Evolutionary conservation across 2,113 vertebrate genomes (phyloP).

Genomic region (Toxotes jaculatrix): DNA sequence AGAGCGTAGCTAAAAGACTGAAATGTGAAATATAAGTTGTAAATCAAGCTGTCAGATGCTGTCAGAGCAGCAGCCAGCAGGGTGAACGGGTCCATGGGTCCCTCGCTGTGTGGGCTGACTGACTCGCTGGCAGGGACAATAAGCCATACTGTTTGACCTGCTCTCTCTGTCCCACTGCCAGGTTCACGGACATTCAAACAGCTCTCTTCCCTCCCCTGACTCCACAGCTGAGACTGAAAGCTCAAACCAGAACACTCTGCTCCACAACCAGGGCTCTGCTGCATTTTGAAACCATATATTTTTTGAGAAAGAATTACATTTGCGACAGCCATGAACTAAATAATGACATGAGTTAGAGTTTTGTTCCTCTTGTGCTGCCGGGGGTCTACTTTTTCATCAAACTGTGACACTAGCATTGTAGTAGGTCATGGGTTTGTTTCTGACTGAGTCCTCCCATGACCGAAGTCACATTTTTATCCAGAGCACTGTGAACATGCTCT

Average conservation of each 20-base stretch:
- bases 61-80: constrained; percentile 65
- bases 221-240: constrained; percentile 27
- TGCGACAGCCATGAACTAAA: not conserved
- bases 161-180: constrained; percentile 63
- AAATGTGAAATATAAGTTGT: constrained; percentile 54
- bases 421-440: not conserved
- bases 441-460: not conserved
- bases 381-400: not conserved
- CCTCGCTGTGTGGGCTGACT: constrained; percentile 73
- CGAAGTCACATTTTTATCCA: too few relatives aligned
- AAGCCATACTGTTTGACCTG: constrained; percentile 78
- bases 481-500: not conserved
- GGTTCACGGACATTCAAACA: constrained; percentile 61
- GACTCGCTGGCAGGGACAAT: constrained; percentile 72
- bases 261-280: constrained; percentile 6
- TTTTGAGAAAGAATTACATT: not conserved
- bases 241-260: constrained; percentile 19
- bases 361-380: not conserved
- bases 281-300: constrained; percentile 21
- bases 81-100: constrained; percentile 64
- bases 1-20: not conserved
- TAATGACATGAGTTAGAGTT: not conserved
- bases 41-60: constrained; percentile 71
- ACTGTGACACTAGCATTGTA: not conserved
- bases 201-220: constrained; percentile 44